Evolutionary conservation across 2,888 invertebrate species (phyloP).

Genomic region (Buathra laborator): DNA sequence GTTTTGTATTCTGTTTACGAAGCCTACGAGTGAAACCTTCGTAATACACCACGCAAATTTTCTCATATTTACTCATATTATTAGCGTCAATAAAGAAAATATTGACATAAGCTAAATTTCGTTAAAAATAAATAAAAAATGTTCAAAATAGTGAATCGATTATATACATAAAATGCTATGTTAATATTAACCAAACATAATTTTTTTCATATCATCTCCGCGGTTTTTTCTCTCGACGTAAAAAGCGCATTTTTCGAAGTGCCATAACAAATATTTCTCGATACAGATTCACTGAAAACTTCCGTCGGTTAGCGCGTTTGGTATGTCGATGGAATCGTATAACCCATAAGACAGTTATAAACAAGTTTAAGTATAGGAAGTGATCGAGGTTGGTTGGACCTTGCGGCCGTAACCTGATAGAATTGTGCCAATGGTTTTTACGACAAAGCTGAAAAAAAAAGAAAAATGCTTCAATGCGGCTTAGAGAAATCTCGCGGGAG

Average conservation of each 20-base stretch:
- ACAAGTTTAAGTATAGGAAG: conserved; percentile 41
- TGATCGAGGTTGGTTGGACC: conserved; percentile 62
- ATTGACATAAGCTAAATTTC: too few relatives aligned
- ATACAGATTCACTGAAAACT: not conserved
- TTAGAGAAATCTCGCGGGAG: conserved; percentile 63
- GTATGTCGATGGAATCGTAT: conserved; percentile 41
- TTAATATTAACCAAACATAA: not conserved
- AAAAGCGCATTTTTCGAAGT: not conserved
- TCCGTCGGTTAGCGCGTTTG: not conserved
- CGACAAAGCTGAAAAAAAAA: conserved; percentile 64
- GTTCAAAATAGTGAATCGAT: too few relatives aligned
- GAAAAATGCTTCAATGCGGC: conserved; percentile 69
- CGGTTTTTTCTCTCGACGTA: not conserved
- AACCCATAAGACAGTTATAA: conserved; percentile 44
- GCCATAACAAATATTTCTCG: not conserved
- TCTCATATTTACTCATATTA: too few relatives aligned
- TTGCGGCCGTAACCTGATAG: conserved; percentile 78
- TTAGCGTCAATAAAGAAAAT: too few relatives aligned
- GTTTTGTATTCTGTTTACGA: too few relatives aligned
- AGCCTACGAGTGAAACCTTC: too few relatives aligned
- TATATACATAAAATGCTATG: too few relatives aligned
- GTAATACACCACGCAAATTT: too few relatives aligned
- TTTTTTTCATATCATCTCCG: not conserved
- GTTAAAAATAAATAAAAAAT: too few relatives aligned
- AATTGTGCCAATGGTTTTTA: conserved; percentile 75